A percentile compares a stretch with the other conserved stretches of the same genome.
These are phyloP conservation scores for Uria aalge DNA, from an alignment of 2,113 vertebrate genomes.

Conservation along the genomic window DNA sequence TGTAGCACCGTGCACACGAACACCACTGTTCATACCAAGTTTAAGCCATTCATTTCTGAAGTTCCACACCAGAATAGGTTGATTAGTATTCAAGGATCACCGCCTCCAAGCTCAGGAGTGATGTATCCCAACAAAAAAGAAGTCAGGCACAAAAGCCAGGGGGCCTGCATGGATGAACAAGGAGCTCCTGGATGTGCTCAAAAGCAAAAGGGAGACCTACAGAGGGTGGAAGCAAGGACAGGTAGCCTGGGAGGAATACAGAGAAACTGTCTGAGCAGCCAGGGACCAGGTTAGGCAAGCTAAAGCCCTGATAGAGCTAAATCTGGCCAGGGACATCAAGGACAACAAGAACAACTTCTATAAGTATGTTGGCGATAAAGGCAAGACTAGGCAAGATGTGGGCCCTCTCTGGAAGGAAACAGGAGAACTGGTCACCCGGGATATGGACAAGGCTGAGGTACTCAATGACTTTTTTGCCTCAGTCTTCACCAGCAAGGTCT, in stretches of 20 bases:
- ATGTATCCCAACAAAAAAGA: neutral
- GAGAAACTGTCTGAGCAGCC: neutral
- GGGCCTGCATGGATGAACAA: neutral
- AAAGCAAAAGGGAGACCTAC: neutral
- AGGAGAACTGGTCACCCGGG: neutral
- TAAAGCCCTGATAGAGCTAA: neutral
- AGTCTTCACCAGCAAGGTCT: neutral
- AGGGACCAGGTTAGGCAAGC: neutral
- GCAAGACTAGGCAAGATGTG: neutral
- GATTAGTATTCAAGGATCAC: neutral
- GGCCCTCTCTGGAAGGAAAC: neutral
- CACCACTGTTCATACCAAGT: neutral
- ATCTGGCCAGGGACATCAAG: neutral
- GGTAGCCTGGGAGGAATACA: neutral
- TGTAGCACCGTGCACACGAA: fast-evolving
- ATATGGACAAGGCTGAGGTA: too few relatives aligned
- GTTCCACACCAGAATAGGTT: neutral
- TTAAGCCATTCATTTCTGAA: neutral
- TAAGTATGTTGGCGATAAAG: neutral
- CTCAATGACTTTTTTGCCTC: neutral
- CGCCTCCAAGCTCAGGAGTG: neutral
- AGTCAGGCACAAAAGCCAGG: neutral
- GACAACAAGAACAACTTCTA: neutral
- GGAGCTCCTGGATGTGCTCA: neutral
- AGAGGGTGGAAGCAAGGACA: neutral